Evolutionary conservation across 1,140 invertebrate species (phyloP).

Genomic region (Elymnias hypermnestra): DNA sequence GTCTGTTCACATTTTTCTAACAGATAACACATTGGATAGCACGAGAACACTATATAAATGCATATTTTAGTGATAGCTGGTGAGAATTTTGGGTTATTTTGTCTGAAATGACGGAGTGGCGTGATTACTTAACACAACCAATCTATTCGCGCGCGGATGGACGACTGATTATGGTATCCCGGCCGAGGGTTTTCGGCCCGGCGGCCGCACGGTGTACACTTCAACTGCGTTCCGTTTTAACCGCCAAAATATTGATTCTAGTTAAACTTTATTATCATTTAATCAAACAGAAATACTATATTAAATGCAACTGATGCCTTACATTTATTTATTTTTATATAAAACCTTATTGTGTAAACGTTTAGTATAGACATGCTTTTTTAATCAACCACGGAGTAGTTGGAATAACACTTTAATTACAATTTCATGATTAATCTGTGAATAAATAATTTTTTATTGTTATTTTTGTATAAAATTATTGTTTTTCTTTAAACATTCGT

Average conservation of each 20-base stretch:
- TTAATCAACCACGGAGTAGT: no score
- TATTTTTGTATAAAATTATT: no score
- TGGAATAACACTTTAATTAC: no score
- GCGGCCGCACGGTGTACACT: slow-evolving; percentile 39
- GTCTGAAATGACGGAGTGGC: no score
- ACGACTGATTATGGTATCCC: slow-evolving; percentile 47
- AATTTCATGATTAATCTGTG: no score
- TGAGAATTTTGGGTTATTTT: slow-evolving; percentile 56
- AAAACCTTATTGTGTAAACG: not conserved
- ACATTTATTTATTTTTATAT: not conserved
- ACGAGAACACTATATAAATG: slow-evolving; percentile 37
- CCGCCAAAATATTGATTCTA: slow-evolving; percentile 31
- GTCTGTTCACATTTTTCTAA: slow-evolving; percentile 37
- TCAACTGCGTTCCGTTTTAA: slow-evolving; percentile 52
- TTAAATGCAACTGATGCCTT: not conserved
- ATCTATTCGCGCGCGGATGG: slow-evolving; percentile 35
- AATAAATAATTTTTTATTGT: no score
- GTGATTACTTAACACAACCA: no score
- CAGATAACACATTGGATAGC: slow-evolving; percentile 28
- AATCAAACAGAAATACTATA: not conserved
- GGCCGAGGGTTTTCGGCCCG: slow-evolving; percentile 50
- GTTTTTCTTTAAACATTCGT: no score
- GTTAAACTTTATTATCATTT: not conserved
- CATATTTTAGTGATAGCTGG: slow-evolving; percentile 31
- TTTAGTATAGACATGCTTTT: not conserved